phyloP scores from a whole-genome alignment of 2,888 invertebrate genomes.

The Acanthosoma haemorrhoidale region DNA sequence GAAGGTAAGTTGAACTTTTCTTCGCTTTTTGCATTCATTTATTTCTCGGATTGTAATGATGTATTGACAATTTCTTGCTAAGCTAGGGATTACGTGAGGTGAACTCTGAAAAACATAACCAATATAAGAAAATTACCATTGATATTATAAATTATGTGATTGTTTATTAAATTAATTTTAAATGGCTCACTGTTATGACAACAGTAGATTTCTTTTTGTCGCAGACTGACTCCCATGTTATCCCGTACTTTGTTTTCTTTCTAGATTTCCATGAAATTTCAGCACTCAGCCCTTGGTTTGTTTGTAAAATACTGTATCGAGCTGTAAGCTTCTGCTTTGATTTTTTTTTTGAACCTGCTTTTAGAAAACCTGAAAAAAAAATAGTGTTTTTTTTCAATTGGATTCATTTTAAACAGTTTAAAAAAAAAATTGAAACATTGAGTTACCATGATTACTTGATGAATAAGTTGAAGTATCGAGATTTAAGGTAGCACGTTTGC shows the following conservation, averaged over 20 bases:
- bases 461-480: slow-evolving; percentile 54
- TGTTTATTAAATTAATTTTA: not conserved
- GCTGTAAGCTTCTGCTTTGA: not conserved
- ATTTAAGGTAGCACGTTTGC: slow-evolving; percentile 64
- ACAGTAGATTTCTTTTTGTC: slow-evolving; percentile 2
- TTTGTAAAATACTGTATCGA: not conserved
- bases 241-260: slow-evolving; percentile 15
- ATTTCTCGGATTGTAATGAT: slow-evolving; percentile 19
- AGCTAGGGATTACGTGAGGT: not conserved
- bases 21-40: slow-evolving; percentile 19
- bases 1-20: slow-evolving; percentile 20
- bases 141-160: not conserved
- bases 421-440: not conserved
- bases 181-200: slow-evolving; percentile 17
- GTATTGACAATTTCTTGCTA: slow-evolving; percentile 22
- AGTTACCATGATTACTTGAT: not conserved
- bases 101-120: slow-evolving; percentile 22
- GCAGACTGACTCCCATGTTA: slow-evolving; percentile 25
- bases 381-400: not conserved
- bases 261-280: slow-evolving; percentile 26
- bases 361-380: not conserved
- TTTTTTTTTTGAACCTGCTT: not conserved
- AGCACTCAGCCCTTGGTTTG: not conserved
- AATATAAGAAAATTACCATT: not conserved
- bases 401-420: not conserved